Evolutionary conservation across 1,140 invertebrate species (phyloP).

Genomic region (Diabrotica virgifera): DNA sequence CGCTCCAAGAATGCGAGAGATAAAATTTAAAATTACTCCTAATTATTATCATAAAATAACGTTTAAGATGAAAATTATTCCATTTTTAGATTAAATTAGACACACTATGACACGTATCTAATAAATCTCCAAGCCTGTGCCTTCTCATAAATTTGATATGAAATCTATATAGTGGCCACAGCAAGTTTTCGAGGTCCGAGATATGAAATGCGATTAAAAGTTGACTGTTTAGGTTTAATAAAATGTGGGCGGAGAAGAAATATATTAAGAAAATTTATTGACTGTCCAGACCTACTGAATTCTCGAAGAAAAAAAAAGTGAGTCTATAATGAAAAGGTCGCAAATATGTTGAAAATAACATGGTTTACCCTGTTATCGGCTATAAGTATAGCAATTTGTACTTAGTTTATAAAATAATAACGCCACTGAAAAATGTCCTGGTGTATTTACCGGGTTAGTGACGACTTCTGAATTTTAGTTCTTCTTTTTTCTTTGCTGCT

Average conservation of each 20-base stretch:
- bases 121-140: conserved; percentile 34
- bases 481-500: neutral
- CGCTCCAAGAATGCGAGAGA: conserved; percentile 4
- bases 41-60: conserved; percentile 23
- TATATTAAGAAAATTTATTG: conserved; percentile 41
- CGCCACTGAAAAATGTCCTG: conserved; percentile 28
- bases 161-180: conserved; percentile 32
- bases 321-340: conserved; percentile 32
- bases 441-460: conserved; percentile 12
- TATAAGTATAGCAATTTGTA: conserved; percentile 42
- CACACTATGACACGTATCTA: conserved; percentile 31
- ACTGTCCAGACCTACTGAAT: conserved; percentile 35
- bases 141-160: conserved; percentile 37
- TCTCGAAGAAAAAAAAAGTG: conserved; percentile 28
- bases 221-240: conserved; percentile 24
- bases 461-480: neutral
- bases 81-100: conserved; percentile 34
- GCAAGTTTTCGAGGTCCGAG: conserved; percentile 7
- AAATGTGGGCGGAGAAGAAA: conserved; percentile 34
- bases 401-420: conserved; percentile 31
- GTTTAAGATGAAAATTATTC: conserved; percentile 22
- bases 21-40: conserved; percentile 20
- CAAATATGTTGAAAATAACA: conserved; percentile 41
- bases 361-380: conserved; percentile 36
- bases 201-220: conserved; percentile 11